These are phyloP conservation scores for Liodrosophila aerea DNA, from an alignment of 2,888 invertebrate genomes.

Conservation along the genomic window DNA sequence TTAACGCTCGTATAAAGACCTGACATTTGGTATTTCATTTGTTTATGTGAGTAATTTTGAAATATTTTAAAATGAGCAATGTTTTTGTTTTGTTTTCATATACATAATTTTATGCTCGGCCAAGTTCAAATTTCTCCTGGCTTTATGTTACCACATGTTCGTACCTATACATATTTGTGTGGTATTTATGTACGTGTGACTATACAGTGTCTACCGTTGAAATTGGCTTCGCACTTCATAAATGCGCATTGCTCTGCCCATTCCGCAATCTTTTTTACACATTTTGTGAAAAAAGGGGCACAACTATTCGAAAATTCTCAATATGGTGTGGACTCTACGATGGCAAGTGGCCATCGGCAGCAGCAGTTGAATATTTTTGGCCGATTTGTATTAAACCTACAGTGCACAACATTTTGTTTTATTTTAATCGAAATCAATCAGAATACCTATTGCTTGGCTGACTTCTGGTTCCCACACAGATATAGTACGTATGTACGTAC, in stretches of 20 bases:
- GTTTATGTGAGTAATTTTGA: constrained; percentile 61
- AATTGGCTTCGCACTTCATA: constrained; percentile 74
- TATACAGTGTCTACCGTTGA: constrained; percentile 46
- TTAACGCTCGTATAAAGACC: constrained; percentile 45
- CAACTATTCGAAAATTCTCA: constrained; percentile 31
- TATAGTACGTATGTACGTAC: neutral
- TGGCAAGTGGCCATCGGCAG: constrained; percentile 16
- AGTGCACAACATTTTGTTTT: constrained; percentile 16
- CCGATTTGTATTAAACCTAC: constrained; percentile 36
- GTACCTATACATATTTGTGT: constrained; percentile 4
- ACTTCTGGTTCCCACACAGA: constrained; percentile 35
- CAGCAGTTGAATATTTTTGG: constrained; percentile 24
- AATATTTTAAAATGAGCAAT: constrained; percentile 38
- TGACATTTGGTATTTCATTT: constrained; percentile 39
- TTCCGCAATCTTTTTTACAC: constrained; percentile 41
- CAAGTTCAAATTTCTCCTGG: constrained; percentile 54
- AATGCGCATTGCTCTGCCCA: constrained; percentile 35
- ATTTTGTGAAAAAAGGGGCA: constrained; percentile 24
- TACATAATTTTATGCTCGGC: constrained; percentile 14
- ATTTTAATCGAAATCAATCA: constrained; percentile 47
- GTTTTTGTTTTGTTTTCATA: constrained; percentile 20
- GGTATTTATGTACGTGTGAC: constrained; percentile 22
- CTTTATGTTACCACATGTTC: constrained; percentile 39
- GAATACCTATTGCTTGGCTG: constrained; percentile 33
- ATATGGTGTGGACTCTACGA: constrained; percentile 3